Evolutionary conservation across 2,113 vertebrate genomes (phyloP), one percentile per base, ranked within the genome.

Genomic region (Istiophorus platypterus): DNA sequence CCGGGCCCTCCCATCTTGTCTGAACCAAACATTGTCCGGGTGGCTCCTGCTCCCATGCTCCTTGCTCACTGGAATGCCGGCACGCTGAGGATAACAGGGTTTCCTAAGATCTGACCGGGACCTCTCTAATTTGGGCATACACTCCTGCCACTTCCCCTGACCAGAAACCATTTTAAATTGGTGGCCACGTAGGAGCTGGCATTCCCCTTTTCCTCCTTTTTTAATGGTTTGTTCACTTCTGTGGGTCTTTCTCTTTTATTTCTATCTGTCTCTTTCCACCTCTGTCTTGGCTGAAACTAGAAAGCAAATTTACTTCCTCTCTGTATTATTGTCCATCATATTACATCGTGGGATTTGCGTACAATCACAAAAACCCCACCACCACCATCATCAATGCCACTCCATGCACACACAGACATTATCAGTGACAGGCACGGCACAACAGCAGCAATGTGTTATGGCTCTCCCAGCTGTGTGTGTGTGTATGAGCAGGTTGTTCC

Each of bases 61-160:
- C 81, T 76, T 14, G 34, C 80, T 81, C 41, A 10, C 72, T 81
- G 88, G 87, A 92, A 92, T 88, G 90, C 92, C 78, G 45, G 84
- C 86, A 76, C n/a, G 67, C 81, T 52, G 79, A 89, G 90, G 91
- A 92, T 92, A 82, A 92, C 89, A 91, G 91, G 91, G 86, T 86
- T 93, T 90, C 87, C 91, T 91, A 74, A 80, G 85, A 90, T 91
- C 89, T 64, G 54, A 84, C 83, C 54, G 49, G 85, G 84, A 82
- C 83, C 85, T 93, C 93, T 94, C 87, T 95, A 93, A 95, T 95
- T 94, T 95, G 90, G 90, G 90, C 87, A 89, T 91, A 82, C 82
- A 88, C 73, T 89, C 72, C 85, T 92, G 90, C 93, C 91, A 93
- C 92, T 93, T 93, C 91, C 92, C 84, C 88, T 88, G 88, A 93